Base-by-base conservation (phyloP, 1,140 invertebrate species). In the Drosophila bocqueti region DNA sequence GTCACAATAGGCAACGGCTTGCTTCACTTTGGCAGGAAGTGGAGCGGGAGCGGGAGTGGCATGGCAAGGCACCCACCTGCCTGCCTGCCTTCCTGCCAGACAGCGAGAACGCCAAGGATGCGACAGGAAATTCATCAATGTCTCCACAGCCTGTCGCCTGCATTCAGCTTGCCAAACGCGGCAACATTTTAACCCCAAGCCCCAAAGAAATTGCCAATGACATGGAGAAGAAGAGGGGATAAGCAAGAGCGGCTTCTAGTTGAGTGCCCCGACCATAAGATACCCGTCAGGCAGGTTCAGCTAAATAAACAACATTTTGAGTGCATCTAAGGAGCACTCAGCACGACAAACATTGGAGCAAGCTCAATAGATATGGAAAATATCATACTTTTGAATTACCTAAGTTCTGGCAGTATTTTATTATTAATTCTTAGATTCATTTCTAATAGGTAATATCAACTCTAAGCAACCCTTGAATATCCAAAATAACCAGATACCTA, bases 81-180 rank as follows among this genome's bases (percentile, higher is more conserved):
- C 63, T 45, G 29, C 34, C 68, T 43, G 46, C 42, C 40, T 24
- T 24, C 26, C 69, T 43, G 59, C 26, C 29, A 45, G 54, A 31
- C 45, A 60, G 78, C 52, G 46, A 49, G 58, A 57, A 52, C n/a
- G 50, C 49, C 61, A 90, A 87, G 77, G 65, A 76, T 84, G 85
- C 85, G 85, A 82, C 79, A 90, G 85, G 85, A 89, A 89, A 90
- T 89, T 89, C 85, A 89, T 89, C 81, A 89, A 89, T 89, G 85
- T 89, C 85, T 90, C 64, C 75, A 82, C 65, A 77, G 82, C 66
- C 82, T 84, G 82, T 69, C 83, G 81, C 64, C 61, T 67, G 75
- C 81, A 84, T 81, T 75, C 82, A 63, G 84, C 76, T 59, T 52
- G 67, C 63, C 71, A 73, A 75, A 45, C 47, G 79, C 66, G 71